Percentiles rank a stretch among this genome's conserved stretches.
Conservation (phyloP, 2,113 vertebrate species). For the Anguilla japonica region DNA sequence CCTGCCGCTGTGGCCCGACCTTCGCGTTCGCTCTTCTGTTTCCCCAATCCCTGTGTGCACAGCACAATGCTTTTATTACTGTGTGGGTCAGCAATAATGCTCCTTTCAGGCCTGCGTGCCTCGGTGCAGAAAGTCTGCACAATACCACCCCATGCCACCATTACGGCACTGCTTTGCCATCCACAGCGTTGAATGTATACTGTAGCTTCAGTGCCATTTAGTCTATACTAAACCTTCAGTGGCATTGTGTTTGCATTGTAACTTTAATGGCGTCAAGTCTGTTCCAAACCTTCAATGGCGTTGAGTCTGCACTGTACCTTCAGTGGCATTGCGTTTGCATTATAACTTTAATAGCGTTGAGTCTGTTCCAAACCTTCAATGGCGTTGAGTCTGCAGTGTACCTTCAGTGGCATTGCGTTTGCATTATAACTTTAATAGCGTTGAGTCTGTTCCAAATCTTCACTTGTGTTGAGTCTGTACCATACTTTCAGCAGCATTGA, state of each 20-base stretch:
- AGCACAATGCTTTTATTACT: constrained; percentile 44
- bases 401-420: not conserved
- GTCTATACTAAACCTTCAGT: too few species aligned
- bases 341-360: too few species aligned
- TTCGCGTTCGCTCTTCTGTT: constrained; percentile 42
- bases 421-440: not conserved
- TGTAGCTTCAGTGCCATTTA: too few species aligned
- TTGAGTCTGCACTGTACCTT: too few species aligned
- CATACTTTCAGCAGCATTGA: not conserved
- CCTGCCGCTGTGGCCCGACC: constrained; percentile 56
- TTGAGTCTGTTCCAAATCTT: not conserved
- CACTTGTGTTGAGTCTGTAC: not conserved
- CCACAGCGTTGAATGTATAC: too few species aligned
- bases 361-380: not conserved
- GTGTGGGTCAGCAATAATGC: constrained; percentile 56
- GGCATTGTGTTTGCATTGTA: too few species aligned
- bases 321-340: too few species aligned
- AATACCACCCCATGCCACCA: not conserved
- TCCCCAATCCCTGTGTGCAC: constrained; percentile 44
- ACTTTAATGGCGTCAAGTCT: too few species aligned
- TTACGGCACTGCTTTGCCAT: not conserved
- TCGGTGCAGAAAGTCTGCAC: constrained; percentile 19
- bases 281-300: too few species aligned
- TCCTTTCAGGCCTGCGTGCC: constrained; percentile 40
- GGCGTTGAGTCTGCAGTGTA: not conserved